Evolutionary conservation across 2,113 vertebrate species (phyloP), one percentile per base, ranked within the genome.

Genomic region (Pheucticus melanocephalus): DNA sequence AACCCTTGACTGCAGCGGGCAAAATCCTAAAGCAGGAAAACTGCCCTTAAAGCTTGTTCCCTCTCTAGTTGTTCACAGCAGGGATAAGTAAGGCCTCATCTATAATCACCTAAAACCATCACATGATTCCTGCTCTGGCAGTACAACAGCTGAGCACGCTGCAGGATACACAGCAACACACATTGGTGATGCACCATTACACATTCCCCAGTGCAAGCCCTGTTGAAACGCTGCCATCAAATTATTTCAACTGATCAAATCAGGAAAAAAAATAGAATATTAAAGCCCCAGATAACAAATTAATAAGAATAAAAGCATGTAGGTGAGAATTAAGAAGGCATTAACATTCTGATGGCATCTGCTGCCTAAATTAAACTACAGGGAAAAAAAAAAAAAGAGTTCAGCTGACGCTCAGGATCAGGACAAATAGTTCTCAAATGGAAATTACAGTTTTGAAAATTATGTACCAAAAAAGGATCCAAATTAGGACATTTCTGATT

Each of bases 251-350:
- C 88, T 76, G 90, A 94, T 95, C 95, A 95, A 93, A 84, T 92
- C 77, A 78, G 86, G 85, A 53, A 90, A 94, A 94, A 95, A 97
- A 96, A 95, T 85, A 89, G 80, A 93, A 77, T 93, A 94, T 93
- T 95, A 97, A 97, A 96, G 75, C 93, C 93, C 94, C 94, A 95
- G 96, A 97, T 97, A 96, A 91, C 94, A 97, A 95, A 97, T 97
- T 96, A 97, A 96, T 96, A 97, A 97, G 94, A 97, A 96, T 97
- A 97, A 97, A 97, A 97, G 97, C 96, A 95, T 96, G 96, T 97
- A 97, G 95, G 96, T 97, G 97, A 97, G 95, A 97, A 97, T 97
- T 97, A 97, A 97, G 93, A 97, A 95, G 95, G 95, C 97, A 97
- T 97, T 94, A 96, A 94, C 96, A 97, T 96, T 96, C 96, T 94